Percentiles rank a stretch among this genome's conserved stretches.
These are phyloP conservation scores for Ispidina lecontei DNA, from an alignment of 2,797 vertebrate genomes.

Conservation along the genomic window DNA sequence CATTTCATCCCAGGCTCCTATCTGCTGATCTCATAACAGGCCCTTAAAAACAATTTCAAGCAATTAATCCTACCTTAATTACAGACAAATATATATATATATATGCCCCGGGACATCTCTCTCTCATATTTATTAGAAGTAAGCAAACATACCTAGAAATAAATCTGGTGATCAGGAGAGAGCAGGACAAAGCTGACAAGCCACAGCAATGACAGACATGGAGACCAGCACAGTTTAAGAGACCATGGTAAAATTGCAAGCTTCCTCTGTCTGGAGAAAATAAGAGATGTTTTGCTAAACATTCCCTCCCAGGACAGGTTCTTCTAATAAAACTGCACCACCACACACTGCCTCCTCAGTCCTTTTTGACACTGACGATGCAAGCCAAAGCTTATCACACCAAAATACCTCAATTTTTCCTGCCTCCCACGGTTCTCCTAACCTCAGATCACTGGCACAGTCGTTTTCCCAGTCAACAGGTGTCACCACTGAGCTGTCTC, in stretches of 20 bases:
- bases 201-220: not conserved
- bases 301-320: accelerated
- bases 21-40: constrained; percentile 25
- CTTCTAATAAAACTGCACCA: not conserved
- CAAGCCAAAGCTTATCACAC: not conserved
- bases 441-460: not conserved
- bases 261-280: not conserved
- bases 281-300: not conserved
- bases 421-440: too few relatives aligned
- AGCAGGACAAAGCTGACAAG: not conserved
- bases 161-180: not conserved
- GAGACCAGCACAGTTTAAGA: not conserved
- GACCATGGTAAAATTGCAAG: not conserved
- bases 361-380: accelerated
- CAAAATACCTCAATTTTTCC: not conserved
- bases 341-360: not conserved
- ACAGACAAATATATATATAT: not conserved
- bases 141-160: constrained; percentile 7
- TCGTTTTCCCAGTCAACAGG: not conserved
- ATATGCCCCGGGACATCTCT: not conserved
- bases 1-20: not conserved
- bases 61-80: constrained; percentile 45
- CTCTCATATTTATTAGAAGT: not conserved
- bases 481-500: not conserved
- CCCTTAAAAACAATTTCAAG: constrained; percentile 42